These are phyloP conservation scores for Phyto melanocephala DNA, from an alignment of 2,888 invertebrate species.

Conservation along the genomic window DNA sequence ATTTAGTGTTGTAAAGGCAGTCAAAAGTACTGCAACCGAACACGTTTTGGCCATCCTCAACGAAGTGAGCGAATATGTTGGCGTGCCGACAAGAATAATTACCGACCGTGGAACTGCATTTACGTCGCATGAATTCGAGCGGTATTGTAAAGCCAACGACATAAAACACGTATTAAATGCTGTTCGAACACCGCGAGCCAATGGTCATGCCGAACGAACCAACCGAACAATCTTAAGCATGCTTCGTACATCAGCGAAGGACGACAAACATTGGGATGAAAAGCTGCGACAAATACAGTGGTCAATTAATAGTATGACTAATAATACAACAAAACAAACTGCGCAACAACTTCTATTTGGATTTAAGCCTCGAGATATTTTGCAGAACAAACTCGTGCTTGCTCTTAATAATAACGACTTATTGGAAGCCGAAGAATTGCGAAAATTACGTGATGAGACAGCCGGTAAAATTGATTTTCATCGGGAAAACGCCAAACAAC, in stretches of 20 bases:
- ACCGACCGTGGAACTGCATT: slow-evolving; percentile 68
- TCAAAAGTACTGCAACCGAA: slow-evolving; percentile 40
- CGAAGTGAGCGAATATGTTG: slow-evolving; percentile 60
- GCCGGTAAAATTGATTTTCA: no score
- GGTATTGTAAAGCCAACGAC: slow-evolving; percentile 57
- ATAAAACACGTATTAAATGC: no score
- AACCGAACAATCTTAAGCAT: slow-evolving; percentile 47
- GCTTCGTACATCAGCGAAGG: slow-evolving; percentile 36
- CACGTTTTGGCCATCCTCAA: slow-evolving; percentile 16
- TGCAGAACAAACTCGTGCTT: no score
- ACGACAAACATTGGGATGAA: slow-evolving; percentile 49
- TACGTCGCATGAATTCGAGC: slow-evolving; percentile 64
- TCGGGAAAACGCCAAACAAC: no score
- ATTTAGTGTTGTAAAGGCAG: slow-evolving; percentile 35
- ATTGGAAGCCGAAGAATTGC: not conserved
- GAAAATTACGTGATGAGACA: not conserved
- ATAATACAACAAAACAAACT: slow-evolving; percentile 37
- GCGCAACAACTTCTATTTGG: slow-evolving; percentile 52
- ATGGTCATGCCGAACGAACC: no score
- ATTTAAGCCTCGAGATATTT: slow-evolving; percentile 37
- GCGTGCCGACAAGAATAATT: slow-evolving; percentile 67
- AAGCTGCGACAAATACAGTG: slow-evolving; percentile 19
- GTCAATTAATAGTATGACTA: slow-evolving; percentile 44
- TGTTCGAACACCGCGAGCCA: no score
- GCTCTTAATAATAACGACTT: not conserved